Base-by-base conservation (phyloP, 2,888 invertebrate genomes). In the Junonia oenone region DNA sequence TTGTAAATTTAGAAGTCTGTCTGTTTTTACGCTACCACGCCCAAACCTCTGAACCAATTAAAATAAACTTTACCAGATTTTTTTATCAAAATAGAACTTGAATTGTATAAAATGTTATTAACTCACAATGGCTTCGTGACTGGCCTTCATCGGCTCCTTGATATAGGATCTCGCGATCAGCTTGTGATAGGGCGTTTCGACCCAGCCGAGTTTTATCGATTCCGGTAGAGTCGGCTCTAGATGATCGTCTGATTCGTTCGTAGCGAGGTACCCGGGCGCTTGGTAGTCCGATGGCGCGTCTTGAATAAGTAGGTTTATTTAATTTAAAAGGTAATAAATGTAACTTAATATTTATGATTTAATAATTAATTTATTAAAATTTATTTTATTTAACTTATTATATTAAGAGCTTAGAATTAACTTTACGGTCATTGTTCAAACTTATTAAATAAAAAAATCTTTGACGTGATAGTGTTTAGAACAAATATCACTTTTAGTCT, bases 231-330 rank as follows among this genome's bases (percentile, higher is more conserved):
- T 67, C 0, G 63, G 46, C 15, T 63, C 66, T 13, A 83, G 45
- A 55, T 78, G 79, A 55, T 84, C 82, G 6, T 64, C 67, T 0
- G 47, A 26, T 6, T 72, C 74, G 0, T 51, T 27, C 0, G 62
- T 31, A 1, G 63, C 37, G 0, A 50, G 43, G 69, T 72, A 89
- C 0, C 88, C 88, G 0, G 85, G 84, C 0, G 87, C 83, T 61
- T 87, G 85, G 69, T 88, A 89, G 6, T 75, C 83, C 26, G 68
- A 72, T 0, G 88, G 88, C 0, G 88, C 80, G 33, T 72, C 87
- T 87, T 3, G 5, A 22, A 22, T 22, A 22, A 5, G 5, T 22
- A 22, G 5, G 22, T 22, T 5, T 22, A n/a, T n/a, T n/a, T n/a
- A n/a, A n/a, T n/a, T n/a, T n/a, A n/a, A n/a, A n/a, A n/a, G n/a